Conservation (phyloP, 2,888 invertebrate species). For the Diabrotica balteata region DNA sequence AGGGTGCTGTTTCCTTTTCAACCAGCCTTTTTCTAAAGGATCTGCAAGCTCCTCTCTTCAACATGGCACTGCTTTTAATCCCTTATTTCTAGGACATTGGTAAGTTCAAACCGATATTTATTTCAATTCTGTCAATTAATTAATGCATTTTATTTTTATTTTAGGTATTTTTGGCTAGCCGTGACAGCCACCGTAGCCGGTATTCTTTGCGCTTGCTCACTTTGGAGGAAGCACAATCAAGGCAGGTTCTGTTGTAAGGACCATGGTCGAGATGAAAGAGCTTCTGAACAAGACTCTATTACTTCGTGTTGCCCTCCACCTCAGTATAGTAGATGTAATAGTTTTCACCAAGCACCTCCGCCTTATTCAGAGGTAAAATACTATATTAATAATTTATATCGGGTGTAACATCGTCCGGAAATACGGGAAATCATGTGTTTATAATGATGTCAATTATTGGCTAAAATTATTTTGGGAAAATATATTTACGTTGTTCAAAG, state of each 20-base stretch:
- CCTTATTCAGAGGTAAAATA: conserved; percentile 80
- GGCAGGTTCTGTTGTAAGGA: conserved; percentile 53
- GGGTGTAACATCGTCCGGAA: too few species aligned
- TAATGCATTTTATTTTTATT: conserved; percentile 11
- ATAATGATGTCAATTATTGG: too few species aligned
- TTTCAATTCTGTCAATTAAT: not conserved
- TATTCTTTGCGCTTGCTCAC: conserved; percentile 73
- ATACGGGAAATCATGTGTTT: too few species aligned
- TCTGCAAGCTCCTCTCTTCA: conserved; percentile 56
- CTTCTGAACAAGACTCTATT: conserved; percentile 78
- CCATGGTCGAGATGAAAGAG: conserved; percentile 64
- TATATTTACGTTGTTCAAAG: too few species aligned
- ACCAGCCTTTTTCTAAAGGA: conserved; percentile 39
- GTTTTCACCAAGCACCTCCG: conserved; percentile 82
- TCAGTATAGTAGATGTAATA: conserved; percentile 83
- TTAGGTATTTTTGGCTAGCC: conserved; percentile 62
- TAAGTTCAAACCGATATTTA: conserved; percentile 53
- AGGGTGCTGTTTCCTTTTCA: conserved; percentile 64
- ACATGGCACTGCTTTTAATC: conserved; percentile 66
- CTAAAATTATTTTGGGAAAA: too few species aligned
- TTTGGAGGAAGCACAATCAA: conserved; percentile 67
- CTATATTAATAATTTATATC: too few species aligned
- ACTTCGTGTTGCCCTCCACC: conserved; percentile 85
- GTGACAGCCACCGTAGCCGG: conserved; percentile 74
- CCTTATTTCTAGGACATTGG: conserved; percentile 75